Conservation (phyloP, 2,797 vertebrate genomes). For the Perodicticus potto region DNA sequence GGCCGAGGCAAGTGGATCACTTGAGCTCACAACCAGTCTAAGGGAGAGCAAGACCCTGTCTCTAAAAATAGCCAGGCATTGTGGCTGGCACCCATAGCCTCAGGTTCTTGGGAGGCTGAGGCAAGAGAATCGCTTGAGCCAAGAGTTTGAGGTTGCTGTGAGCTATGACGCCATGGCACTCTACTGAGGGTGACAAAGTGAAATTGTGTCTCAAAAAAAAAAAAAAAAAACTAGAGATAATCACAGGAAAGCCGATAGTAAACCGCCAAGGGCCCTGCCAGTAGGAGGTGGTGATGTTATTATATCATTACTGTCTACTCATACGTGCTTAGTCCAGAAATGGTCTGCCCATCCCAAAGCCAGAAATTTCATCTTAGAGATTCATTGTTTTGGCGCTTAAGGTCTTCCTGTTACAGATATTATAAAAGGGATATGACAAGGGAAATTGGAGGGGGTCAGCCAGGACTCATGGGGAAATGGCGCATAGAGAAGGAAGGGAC, state of each 20-base stretch:
- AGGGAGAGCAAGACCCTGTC: no score
- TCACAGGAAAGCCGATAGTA: fast-evolving
- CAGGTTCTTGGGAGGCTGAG: no score
- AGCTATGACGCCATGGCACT: no score
- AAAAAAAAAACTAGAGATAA: fast-evolving
- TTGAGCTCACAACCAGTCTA: no score
- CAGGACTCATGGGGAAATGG: neutral
- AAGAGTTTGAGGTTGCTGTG: no score
- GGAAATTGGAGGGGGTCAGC: fast-evolving
- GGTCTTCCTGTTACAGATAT: neutral
- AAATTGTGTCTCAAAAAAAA: no score
- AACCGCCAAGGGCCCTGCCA: neutral
- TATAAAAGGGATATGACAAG: neutral
- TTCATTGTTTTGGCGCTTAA: neutral
- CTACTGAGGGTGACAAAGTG: no score
- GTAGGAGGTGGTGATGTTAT: fast-evolving
- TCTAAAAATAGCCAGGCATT: no score
- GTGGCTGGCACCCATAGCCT: no score
- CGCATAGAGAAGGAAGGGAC: fast-evolving
- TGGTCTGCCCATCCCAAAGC: neutral
- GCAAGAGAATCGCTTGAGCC: no score
- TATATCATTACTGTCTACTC: neutral
- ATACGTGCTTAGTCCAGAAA: neutral
- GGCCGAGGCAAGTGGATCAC: no score
- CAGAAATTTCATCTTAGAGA: neutral